Conservation (phyloP, 64 coral and sea anemone species). For the Stylophora pistillata region DNA sequence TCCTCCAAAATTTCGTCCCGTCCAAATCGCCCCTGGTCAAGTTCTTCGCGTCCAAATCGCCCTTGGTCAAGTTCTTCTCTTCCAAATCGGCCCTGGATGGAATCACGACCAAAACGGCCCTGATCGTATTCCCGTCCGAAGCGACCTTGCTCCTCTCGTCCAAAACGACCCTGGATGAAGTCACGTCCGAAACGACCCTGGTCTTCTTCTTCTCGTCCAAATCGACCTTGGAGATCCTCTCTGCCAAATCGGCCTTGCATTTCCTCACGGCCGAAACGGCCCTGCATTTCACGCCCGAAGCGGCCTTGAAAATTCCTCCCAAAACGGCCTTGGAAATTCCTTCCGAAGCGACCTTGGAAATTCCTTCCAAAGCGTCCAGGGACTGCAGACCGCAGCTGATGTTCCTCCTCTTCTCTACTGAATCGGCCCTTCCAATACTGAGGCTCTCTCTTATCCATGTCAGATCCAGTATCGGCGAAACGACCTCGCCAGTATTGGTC, state of each 20-base stretch:
- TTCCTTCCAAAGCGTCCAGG: conserved; percentile 66
- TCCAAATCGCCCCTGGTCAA: conserved; percentile 45
- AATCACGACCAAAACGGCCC: conserved; percentile 16
- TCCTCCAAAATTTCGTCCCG: conserved; percentile 8
- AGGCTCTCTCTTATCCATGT: conserved; percentile 17
- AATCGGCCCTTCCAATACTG: conserved; percentile 68
- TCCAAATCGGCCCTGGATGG: conserved; percentile 36
- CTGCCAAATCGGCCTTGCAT: conserved; percentile 56
- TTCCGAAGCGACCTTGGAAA: conserved; percentile 53
- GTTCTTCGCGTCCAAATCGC: conserved; percentile 36
- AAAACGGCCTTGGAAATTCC: conserved; percentile 43
- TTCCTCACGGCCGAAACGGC: conserved; percentile 47
- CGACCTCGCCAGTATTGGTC: conserved; percentile 41
- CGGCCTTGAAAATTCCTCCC: conserved; percentile 28
- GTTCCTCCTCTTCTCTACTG: conserved; percentile 7
- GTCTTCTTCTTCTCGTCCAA: conserved; percentile 36
- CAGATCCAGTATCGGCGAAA: conserved; percentile 21
- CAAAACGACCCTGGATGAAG: conserved; percentile 61
- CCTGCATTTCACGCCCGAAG: conserved; percentile 36
- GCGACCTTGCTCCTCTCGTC: conserved; percentile 24
- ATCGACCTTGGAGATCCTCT: conserved; percentile 49
- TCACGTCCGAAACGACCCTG: conserved; percentile 55
- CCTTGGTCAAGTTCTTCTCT: conserved; percentile 19
- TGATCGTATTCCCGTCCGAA: conserved; percentile 27
- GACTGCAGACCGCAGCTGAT: not conserved